Percentiles rank a stretch among this genome's conserved stretches.
Evolutionary conservation across 2,113 vertebrate species (phyloP).

Genomic region (Plestiodon gilberti): DNA sequence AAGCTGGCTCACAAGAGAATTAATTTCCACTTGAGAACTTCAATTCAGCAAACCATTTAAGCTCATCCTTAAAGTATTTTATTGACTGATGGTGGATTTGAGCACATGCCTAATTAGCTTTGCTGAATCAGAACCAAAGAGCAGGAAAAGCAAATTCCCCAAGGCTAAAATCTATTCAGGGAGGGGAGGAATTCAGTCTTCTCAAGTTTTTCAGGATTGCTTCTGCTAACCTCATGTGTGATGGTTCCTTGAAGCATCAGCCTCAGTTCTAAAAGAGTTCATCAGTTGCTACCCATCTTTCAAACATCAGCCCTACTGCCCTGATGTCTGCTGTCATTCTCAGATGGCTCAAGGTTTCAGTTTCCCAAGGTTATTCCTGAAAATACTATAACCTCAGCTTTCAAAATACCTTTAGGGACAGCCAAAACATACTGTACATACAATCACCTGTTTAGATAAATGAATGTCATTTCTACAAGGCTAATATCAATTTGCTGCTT

Average conservation of each 20-base stretch:
- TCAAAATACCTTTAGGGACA: not conserved
- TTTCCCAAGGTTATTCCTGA: not conserved
- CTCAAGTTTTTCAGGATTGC: not conserved
- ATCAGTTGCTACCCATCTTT: not conserved
- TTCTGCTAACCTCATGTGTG: not conserved
- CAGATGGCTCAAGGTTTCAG: not conserved
- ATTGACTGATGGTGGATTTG: constrained; percentile 19
- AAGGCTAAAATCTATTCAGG: not conserved
- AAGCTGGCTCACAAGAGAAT: not conserved
- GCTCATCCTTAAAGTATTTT: constrained; percentile 9
- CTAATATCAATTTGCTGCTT: not conserved
- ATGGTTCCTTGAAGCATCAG: not conserved
- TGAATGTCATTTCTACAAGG: not conserved
- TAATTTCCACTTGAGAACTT: constrained; percentile 19
- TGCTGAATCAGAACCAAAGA: not conserved
- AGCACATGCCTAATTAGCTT: not conserved
- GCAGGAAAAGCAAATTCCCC: constrained; percentile 11
- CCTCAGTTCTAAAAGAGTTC: not conserved
- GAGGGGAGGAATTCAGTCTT: constrained; percentile 23
- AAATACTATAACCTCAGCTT: not conserved
- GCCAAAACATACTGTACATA: not conserved
- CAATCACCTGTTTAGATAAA: not conserved
- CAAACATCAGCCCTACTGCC: not conserved
- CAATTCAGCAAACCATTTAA: constrained; percentile 18
- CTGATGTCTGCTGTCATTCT: not conserved